phyloP scores from a whole-genome alignment of 2,797 vertebrate species.

The Dryobates pubescens region DNA sequence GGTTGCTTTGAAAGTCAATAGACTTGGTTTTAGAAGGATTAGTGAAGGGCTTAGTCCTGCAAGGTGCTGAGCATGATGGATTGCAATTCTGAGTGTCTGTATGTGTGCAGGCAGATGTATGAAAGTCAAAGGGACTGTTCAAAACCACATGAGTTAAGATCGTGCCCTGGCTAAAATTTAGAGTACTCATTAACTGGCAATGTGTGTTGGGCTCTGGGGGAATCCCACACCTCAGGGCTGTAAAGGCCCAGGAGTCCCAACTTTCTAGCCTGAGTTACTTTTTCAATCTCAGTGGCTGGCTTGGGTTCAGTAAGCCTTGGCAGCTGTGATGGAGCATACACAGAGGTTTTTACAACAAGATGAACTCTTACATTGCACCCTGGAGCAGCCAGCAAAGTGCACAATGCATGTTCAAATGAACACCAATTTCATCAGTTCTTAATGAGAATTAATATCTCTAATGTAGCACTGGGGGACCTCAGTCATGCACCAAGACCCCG shows the following conservation, averaged over 20 bases:
- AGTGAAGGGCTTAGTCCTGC: slow-evolving; percentile 25
- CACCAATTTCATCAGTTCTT: neutral
- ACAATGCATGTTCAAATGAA: neutral
- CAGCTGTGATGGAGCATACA: neutral
- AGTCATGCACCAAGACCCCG: neutral
- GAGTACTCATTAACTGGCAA: neutral
- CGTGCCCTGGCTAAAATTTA: neutral
- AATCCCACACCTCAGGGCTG: neutral
- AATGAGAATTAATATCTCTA: slow-evolving; percentile 52
- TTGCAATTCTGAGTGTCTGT: neutral
- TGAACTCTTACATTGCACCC: neutral
- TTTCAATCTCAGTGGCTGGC: neutral
- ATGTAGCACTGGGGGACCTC: neutral
- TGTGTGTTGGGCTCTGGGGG: neutral
- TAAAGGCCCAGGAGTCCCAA: neutral
- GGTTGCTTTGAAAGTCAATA: slow-evolving; percentile 61
- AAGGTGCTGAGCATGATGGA: neutral
- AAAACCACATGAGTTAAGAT: neutral
- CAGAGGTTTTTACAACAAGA: neutral
- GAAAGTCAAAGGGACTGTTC: neutral
- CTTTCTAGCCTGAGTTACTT: neutral
- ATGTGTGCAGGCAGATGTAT: neutral
- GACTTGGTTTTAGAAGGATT: slow-evolving; percentile 38
- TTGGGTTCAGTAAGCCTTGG: neutral
- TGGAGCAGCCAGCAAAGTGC: neutral